These are phyloP conservation scores for Delia radicum DNA, from an alignment of 1,140 invertebrate genomes.

Conservation along the genomic window DNA sequence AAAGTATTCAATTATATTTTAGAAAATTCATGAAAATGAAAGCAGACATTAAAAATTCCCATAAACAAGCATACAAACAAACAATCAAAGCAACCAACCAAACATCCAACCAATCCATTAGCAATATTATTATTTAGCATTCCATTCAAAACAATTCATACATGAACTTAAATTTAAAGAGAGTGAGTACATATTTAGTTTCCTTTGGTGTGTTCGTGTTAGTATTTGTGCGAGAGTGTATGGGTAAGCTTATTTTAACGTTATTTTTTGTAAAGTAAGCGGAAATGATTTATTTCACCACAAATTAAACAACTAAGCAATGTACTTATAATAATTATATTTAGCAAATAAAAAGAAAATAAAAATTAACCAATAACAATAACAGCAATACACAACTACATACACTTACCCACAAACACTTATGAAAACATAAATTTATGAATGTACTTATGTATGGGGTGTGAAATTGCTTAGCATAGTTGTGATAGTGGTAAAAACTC, in stretches of 20 bases:
- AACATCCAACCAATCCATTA: neutral
- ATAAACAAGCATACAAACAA: neutral
- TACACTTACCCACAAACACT: neutral
- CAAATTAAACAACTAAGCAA: conserved; percentile 22
- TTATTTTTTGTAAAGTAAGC: conserved; percentile 3
- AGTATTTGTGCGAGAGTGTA: neutral
- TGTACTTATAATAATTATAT: conserved; percentile 14
- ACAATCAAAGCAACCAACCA: neutral
- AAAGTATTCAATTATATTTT: neutral
- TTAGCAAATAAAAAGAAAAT: neutral
- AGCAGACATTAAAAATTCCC: neutral
- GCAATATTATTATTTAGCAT: too few species aligned
- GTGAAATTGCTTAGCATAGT: neutral
- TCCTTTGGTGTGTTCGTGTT: neutral
- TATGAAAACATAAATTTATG: too few species aligned
- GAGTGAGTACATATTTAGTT: neutral
- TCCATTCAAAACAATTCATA: too few species aligned
- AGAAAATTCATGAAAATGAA: neutral
- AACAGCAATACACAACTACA: neutral
- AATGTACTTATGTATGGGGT: neutral
- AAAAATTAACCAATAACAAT: conserved; percentile 1
- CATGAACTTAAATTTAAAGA: too few species aligned
- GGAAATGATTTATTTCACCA: conserved; percentile 22
- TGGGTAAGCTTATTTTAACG: conserved; percentile 11
- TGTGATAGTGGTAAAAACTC: neutral